These are phyloP conservation scores for Orchestia grillus DNA, from an alignment of 1,140 invertebrate species.

Conservation along the genomic window DNA sequence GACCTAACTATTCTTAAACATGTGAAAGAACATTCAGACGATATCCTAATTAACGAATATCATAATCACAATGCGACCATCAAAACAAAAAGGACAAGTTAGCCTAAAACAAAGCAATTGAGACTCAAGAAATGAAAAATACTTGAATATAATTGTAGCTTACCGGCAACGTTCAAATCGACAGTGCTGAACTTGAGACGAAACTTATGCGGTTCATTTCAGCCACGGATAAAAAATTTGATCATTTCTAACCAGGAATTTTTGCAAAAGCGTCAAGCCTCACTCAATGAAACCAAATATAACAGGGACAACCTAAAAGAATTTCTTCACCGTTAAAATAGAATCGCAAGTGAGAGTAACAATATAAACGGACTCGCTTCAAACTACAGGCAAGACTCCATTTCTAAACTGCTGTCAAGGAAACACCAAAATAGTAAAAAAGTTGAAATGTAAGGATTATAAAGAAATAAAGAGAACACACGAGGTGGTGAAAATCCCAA, in stretches of 20 bases:
- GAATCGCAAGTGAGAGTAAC: background rate
- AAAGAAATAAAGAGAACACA: background rate
- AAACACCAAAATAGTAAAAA: constrained; percentile 2
- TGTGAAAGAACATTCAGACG: background rate
- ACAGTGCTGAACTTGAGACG: background rate
- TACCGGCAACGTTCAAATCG: background rate
- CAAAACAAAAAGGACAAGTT: background rate
- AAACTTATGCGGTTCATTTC: background rate
- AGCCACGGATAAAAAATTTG: background rate
- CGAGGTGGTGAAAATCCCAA: background rate
- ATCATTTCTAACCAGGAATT: background rate
- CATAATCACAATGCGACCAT: background rate
- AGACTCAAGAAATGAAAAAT: background rate
- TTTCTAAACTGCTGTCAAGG: background rate
- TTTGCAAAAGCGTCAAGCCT: background rate
- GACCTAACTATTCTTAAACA: background rate
- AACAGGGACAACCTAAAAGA: background rate
- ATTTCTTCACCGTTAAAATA: background rate
- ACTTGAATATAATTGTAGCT: background rate
- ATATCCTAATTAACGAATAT: background rate
- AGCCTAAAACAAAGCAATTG: background rate
- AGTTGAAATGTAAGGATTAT: background rate
- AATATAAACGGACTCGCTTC: background rate
- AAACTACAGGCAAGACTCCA: background rate
- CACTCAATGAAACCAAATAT: background rate